phyloP scores from a whole-genome alignment of 2,113 vertebrate species.

The Irena cyanogastra region DNA sequence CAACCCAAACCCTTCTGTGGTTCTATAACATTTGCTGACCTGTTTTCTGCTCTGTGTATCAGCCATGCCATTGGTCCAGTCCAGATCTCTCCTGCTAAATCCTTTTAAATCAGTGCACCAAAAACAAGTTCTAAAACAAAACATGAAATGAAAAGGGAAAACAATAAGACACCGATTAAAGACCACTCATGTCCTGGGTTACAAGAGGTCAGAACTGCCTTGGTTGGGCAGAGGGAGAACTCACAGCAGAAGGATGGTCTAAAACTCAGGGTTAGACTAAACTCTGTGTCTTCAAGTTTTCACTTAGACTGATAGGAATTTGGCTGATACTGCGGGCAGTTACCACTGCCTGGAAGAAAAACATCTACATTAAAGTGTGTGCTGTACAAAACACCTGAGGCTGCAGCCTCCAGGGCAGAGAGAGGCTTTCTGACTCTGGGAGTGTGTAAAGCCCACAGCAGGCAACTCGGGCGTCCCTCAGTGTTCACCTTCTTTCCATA shows the following conservation, averaged over 20 bases:
- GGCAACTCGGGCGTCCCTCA: neutral
- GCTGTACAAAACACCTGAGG: neutral
- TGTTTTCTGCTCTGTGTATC: neutral
- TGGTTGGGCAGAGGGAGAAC: neutral
- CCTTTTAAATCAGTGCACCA: neutral
- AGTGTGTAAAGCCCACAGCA: neutral
- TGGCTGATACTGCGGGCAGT: neutral
- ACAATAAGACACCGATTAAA: neutral
- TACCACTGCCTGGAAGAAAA: neutral
- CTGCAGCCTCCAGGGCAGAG: neutral
- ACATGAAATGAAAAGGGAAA: neutral
- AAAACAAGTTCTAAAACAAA: neutral
- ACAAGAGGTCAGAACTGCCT: neutral
- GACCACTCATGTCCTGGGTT: rapidly evolving
- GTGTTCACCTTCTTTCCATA: neutral
- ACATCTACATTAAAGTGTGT: neutral
- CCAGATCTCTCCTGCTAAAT: neutral
- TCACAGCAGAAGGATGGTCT: neutral
- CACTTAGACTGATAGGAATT: neutral
- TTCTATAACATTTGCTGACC: neutral
- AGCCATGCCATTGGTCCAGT: neutral
- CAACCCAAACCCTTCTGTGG: neutral
- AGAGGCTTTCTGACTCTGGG: neutral
- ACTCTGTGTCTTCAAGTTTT: neutral
- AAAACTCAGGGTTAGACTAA: neutral